These are phyloP conservation scores for Plectrocnemia conspersa DNA, from an alignment of 1,140 invertebrate genomes.

Conservation along the genomic window DNA sequence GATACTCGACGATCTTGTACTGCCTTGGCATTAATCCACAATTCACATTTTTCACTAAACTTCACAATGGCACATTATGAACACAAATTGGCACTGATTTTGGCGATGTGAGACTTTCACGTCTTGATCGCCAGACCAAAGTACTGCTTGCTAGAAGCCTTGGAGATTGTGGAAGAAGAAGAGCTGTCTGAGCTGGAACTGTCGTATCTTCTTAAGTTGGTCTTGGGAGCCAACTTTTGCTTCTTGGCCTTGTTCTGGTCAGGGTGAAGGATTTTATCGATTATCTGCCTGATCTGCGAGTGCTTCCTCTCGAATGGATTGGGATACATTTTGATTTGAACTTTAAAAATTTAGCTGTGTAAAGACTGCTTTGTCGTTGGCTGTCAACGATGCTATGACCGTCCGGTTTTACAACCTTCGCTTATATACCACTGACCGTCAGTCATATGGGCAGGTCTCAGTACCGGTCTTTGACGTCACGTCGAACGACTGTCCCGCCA, in stretches of 20 bases:
- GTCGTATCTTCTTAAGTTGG: constrained; percentile 28
- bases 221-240: constrained; percentile 21
- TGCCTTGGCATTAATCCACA: too few species aligned
- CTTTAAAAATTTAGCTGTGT: too few species aligned
- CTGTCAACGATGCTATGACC: background rate
- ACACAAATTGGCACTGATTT: too few species aligned
- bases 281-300: constrained; percentile 63
- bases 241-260: constrained; percentile 38
- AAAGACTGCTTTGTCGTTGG: too few species aligned
- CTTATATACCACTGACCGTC: background rate
- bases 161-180: too few species aligned
- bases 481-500: background rate
- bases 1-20: too few species aligned
- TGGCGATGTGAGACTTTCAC: too few species aligned
- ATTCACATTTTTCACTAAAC: too few species aligned
- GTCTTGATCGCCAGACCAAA: too few species aligned
- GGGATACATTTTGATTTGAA: constrained; percentile 55
- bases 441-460: background rate
- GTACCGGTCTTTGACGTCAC: constrained; percentile 1
- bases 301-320: constrained; percentile 71
- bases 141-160: too few species aligned
- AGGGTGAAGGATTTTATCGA: constrained; percentile 57
- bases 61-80: too few species aligned
- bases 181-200: constrained; percentile 30
- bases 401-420: background rate